A percentile compares a stretch with the other conserved stretches of the same genome.
Evolutionary conservation across 2,113 vertebrate species (phyloP).

Genomic region (Mustela lutreola): DNA sequence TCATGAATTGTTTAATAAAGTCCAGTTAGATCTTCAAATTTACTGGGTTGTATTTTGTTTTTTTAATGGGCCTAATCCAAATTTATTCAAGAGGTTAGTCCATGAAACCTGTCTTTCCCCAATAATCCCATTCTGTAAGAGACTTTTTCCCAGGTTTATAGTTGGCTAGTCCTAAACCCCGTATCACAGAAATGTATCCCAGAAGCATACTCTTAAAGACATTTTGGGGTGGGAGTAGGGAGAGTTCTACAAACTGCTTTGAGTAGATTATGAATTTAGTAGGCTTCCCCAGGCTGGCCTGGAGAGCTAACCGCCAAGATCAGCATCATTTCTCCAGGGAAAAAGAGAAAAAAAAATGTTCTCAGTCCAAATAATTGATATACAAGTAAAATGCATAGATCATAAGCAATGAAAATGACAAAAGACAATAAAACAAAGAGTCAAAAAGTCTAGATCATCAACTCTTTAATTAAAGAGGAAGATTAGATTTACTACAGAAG

Average conservation of each 20-base stretch:
- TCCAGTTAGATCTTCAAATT: not conserved
- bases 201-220: not conserved
- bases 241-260: not conserved
- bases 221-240: not conserved
- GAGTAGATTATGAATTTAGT: not conserved
- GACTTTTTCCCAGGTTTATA: not conserved
- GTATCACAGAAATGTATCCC: not conserved
- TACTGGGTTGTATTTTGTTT: not conserved
- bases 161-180: not conserved
- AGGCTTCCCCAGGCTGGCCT: not conserved
- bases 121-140: not conserved
- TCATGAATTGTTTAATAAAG: not conserved
- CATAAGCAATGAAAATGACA: not conserved
- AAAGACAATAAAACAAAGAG: not conserved
- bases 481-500: not conserved
- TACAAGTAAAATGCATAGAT: not conserved
- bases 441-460: not conserved
- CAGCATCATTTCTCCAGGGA: not conserved
- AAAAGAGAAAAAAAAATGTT: not conserved
- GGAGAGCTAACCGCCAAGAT: not conserved
- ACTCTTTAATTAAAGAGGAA: not conserved
- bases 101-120: not conserved
- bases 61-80: not conserved
- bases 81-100: not conserved
- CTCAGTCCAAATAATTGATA: not conserved